Conservation (phyloP, 2,888 invertebrate species). For the Phytoseiulus persimilis region DNA sequence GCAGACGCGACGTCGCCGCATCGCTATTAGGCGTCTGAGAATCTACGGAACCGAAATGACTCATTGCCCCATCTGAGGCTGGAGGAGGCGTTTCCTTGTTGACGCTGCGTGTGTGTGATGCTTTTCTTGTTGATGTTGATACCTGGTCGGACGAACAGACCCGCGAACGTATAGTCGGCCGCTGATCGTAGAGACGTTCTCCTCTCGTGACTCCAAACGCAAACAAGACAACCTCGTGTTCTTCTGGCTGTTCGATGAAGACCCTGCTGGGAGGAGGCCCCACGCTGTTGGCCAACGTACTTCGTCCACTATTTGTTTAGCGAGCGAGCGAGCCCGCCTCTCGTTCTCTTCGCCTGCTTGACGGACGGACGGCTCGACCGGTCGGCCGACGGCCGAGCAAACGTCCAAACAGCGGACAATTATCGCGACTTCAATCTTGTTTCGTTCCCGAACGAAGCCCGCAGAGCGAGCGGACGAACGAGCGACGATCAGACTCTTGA, state of each 20-base stretch:
- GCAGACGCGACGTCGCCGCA: background rate
- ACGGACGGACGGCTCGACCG: background rate
- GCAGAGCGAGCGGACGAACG: background rate
- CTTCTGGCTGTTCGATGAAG: background rate
- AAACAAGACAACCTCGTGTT: conserved; percentile 23
- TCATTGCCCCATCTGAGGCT: background rate
- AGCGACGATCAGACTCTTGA: background rate
- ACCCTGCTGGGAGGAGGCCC: conserved; percentile 5
- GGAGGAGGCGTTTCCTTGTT: background rate
- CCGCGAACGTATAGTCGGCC: background rate
- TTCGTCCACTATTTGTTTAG: background rate
- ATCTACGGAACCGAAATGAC: background rate
- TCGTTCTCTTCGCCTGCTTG: background rate
- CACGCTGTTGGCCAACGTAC: background rate
- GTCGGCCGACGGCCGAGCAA: background rate
- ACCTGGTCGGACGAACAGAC: background rate
- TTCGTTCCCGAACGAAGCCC: background rate
- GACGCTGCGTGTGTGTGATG: background rate
- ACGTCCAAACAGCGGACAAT: conserved; percentile 1
- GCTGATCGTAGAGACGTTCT: conserved; percentile 5
- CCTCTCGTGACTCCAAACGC: conserved; percentile 35
- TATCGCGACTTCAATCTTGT: conserved; percentile 5
- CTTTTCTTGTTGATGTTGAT: background rate
- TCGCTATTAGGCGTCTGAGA: background rate
- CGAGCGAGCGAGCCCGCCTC: background rate